phyloP scores from a whole-genome alignment of 2,113 vertebrate species.

The Pelmatolapia mariae region DNA sequence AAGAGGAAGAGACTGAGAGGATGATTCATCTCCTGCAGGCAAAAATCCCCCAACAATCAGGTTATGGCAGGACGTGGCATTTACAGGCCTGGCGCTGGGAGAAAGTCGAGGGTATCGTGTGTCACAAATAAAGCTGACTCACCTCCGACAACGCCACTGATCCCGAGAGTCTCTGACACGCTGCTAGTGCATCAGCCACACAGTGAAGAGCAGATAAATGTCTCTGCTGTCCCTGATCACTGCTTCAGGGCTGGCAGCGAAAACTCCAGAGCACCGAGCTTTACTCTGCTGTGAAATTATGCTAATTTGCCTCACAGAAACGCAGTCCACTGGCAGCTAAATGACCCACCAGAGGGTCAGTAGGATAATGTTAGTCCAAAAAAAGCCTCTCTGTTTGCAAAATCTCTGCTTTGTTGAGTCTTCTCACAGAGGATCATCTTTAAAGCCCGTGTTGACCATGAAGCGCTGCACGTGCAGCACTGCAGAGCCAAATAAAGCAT shows the following conservation, averaged over 20 bases:
- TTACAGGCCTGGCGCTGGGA: neutral
- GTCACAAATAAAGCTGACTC: conserved; percentile 41
- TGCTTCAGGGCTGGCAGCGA: neutral
- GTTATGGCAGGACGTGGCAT: neutral
- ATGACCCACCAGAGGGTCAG: neutral
- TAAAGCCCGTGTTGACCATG: neutral
- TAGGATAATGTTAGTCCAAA: neutral
- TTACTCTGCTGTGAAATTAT: neutral
- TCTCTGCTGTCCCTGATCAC: neutral
- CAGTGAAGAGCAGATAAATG: neutral
- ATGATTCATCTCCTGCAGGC: neutral
- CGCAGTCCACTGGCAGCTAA: neutral
- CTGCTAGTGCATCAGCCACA: neutral
- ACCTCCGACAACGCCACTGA: neutral
- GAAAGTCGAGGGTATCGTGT: conserved; percentile 12
- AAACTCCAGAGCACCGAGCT: neutral
- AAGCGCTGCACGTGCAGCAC: neutral
- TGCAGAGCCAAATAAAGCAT: neutral
- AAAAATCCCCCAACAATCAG: neutral
- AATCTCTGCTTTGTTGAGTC: neutral
- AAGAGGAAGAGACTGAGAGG: neutral
- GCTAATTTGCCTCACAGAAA: conserved; percentile 8
- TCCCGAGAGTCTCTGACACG: neutral
- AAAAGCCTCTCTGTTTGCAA: neutral
- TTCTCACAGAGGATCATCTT: conserved; percentile 29